These are phyloP conservation scores for Auanema sp. DNA, from an alignment of 2,888 invertebrate genomes.

Conservation along the genomic window DNA sequence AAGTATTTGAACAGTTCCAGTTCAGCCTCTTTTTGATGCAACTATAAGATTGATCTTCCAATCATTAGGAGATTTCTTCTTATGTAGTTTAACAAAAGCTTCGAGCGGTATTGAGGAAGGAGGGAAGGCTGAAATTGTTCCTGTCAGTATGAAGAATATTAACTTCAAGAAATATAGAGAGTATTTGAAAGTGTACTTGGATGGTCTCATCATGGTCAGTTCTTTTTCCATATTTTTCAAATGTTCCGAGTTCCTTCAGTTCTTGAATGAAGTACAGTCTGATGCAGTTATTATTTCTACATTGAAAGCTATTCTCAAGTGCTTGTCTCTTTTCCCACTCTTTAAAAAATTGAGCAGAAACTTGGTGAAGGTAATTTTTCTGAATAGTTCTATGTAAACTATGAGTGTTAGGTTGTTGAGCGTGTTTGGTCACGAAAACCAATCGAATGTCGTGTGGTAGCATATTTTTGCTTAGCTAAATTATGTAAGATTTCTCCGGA, in stretches of 20 bases:
- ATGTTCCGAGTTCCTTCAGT: slow-evolving; percentile 30
- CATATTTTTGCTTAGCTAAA: slow-evolving; percentile 53
- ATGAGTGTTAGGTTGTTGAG: slow-evolving; percentile 13
- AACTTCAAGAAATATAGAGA: neutral
- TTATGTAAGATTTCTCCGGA: slow-evolving; percentile 39
- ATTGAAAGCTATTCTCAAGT: slow-evolving; percentile 46
- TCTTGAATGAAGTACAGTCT: slow-evolving; percentile 53
- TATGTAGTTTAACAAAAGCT: slow-evolving; percentile 28
- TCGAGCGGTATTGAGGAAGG: slow-evolving; percentile 8
- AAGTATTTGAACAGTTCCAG: neutral
- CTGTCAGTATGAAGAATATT: too few relatives aligned
- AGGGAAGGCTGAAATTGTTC: slow-evolving; percentile 2
- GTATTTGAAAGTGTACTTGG: slow-evolving; percentile 8
- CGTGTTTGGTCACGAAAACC: slow-evolving; percentile 56
- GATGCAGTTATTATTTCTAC: slow-evolving; percentile 48
- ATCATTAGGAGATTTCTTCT: slow-evolving; percentile 45
- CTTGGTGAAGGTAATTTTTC: slow-evolving; percentile 46
- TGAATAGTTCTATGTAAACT: neutral
- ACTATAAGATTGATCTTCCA: slow-evolving; percentile 54
- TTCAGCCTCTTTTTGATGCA: slow-evolving; percentile 50
- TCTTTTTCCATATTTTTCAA: neutral
- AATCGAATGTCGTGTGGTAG: slow-evolving; percentile 48
- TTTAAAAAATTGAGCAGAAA: slow-evolving; percentile 43
- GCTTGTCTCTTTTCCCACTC: slow-evolving; percentile 48
- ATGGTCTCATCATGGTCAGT: slow-evolving; percentile 28